Evolutionary conservation across 1,140 invertebrate species (phyloP).

Genomic region (Protaetia brevitarsis): DNA sequence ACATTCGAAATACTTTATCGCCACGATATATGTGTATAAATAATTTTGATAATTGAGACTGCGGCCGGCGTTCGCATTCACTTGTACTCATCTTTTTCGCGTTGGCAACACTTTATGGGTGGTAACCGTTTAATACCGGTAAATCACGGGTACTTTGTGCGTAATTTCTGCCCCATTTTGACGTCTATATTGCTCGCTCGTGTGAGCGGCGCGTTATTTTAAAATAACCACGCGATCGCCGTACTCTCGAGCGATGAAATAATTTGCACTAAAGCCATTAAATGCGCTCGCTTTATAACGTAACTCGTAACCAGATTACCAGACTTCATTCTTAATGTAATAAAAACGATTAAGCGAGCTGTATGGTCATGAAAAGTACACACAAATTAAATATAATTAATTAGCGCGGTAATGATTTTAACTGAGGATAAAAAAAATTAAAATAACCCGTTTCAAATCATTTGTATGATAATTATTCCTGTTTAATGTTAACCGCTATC

Average conservation of each 20-base stretch:
- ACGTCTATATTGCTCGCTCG: too few species aligned
- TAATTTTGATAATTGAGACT: background rate
- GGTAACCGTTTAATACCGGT: background rate
- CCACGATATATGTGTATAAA: background rate
- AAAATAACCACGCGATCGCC: too few species aligned
- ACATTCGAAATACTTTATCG: background rate
- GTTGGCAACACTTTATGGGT: background rate
- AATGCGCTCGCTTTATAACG: too few species aligned
- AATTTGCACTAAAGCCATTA: too few species aligned
- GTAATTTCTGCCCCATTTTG: too few species aligned
- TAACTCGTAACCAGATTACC: too few species aligned
- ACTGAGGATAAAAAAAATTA: background rate
- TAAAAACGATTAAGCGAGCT: background rate
- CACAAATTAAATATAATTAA: background rate
- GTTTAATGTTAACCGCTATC: constrained; percentile 1
- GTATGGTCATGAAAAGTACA: background rate
- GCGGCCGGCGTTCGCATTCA: background rate
- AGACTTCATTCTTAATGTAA: too few species aligned
- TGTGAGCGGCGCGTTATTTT: too few species aligned
- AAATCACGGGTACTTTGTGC: background rate
- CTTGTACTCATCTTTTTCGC: background rate
- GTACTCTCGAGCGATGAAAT: too few species aligned
- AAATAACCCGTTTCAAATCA: background rate
- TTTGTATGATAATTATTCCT: background rate
- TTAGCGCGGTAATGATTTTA: background rate